Evolutionary conservation across 2,888 invertebrate species (phyloP).

Genomic region (Luperina nickerlii): DNA sequence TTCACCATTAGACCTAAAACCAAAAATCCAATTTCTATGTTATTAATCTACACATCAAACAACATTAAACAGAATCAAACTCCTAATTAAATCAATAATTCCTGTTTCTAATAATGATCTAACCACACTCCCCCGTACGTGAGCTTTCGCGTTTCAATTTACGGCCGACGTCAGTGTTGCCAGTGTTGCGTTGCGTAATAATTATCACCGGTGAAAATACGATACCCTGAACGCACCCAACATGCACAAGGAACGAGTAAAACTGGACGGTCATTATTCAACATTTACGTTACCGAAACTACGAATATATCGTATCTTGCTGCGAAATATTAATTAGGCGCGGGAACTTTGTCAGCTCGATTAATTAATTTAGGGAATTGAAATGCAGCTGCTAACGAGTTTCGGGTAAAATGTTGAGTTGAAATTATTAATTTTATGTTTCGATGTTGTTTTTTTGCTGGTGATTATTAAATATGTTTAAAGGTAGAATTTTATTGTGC

Average conservation of each 20-base stretch:
- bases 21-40: slow-evolving; percentile 9
- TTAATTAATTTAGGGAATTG: slow-evolving; percentile 55
- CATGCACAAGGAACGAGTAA: slow-evolving; percentile 62
- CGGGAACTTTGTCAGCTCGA: slow-evolving; percentile 48
- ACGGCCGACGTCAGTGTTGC: slow-evolving; percentile 71
- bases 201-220: slow-evolving; percentile 79
- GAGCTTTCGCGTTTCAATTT: slow-evolving; percentile 74
- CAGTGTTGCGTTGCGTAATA: slow-evolving; percentile 79
- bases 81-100: slow-evolving; percentile 49
- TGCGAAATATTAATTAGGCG: slow-evolving; percentile 68
- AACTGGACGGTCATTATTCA: slow-evolving; percentile 74
- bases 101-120: slow-evolving; percentile 62
- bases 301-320: slow-evolving; percentile 61
- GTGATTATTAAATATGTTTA: neutral
- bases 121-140: slow-evolving; percentile 53
- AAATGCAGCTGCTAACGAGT: slow-evolving; percentile 38
- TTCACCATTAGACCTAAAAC: slow-evolving; percentile 3
- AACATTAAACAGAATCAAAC: slow-evolving; percentile 39
- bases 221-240: slow-evolving; percentile 70
- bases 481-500: neutral
- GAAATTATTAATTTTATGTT: slow-evolving; percentile 6
- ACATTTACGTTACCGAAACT: slow-evolving; percentile 51
- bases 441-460: slow-evolving; percentile 11
- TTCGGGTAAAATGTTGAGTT: slow-evolving; percentile 14
- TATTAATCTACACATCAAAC: slow-evolving; percentile 18